These are phyloP conservation scores for Leucoraja erinaceus DNA, from an alignment of 2,113 vertebrate species.

Conservation along the genomic window DNA sequence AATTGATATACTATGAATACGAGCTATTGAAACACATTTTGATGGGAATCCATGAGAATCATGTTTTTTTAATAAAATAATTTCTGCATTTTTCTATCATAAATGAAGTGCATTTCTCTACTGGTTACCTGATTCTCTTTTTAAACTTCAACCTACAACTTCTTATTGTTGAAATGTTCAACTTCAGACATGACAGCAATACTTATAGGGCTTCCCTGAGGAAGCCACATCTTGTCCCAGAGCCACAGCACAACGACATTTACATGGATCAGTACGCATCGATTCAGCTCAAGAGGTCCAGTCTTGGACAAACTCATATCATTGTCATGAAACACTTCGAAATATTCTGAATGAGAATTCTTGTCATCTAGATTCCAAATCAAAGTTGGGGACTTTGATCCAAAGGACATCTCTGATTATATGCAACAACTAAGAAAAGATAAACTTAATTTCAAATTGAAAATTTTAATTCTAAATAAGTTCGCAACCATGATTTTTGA, in stretches of 20 bases:
- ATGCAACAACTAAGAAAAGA: neutral
- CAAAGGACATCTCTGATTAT: neutral
- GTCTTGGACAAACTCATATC: neutral
- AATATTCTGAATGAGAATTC: neutral
- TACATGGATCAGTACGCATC: neutral
- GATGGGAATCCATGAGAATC: neutral
- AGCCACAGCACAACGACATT: neutral
- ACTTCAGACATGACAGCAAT: too few relatives aligned
- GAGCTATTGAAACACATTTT: neutral
- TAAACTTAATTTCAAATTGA: neutral
- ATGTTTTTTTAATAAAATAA: neutral
- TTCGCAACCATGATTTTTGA: neutral
- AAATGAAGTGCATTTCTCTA: neutral
- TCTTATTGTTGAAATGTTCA: neutral
- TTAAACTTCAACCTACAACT: neutral
- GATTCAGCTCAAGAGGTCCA: neutral
- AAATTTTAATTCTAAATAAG: neutral
- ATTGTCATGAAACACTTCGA: neutral
- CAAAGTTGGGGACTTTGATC: neutral
- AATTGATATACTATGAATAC: conserved; percentile 10
- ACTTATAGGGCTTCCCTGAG: neutral
- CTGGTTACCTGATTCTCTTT: neutral
- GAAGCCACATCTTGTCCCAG: neutral
- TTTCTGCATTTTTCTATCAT: neutral
- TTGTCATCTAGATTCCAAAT: neutral